Percentiles rank a stretch among this genome's conserved stretches.
phyloP scores from a whole-genome alignment of 2,113 vertebrate genomes.

The Nannobrachium achirus region DNA sequence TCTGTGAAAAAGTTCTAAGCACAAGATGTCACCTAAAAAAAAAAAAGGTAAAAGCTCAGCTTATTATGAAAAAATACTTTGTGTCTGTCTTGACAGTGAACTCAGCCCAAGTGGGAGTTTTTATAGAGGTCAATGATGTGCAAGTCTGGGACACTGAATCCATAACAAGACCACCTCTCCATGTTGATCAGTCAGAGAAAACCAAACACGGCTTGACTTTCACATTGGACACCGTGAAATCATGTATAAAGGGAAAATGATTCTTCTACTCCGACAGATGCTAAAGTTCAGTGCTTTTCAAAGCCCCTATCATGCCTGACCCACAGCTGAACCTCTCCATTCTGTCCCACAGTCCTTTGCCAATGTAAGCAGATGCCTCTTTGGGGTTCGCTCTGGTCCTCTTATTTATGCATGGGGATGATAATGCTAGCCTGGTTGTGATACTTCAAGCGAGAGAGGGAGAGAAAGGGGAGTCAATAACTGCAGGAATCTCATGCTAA shows the following conservation, averaged over 20 bases:
- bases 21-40: not conserved
- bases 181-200: slow-evolving; percentile 62
- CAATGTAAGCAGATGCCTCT: slow-evolving; percentile 73
- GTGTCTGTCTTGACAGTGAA: slow-evolving; percentile 1
- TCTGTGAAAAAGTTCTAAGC: not conserved
- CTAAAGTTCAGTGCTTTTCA: slow-evolving; percentile 40
- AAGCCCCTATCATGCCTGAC: slow-evolving; percentile 62
- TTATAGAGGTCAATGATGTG: slow-evolving; percentile 21
- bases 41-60: not conserved
- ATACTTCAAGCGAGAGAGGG: slow-evolving; percentile 47
- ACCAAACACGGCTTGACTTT: slow-evolving; percentile 39
- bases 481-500: slow-evolving; percentile 52
- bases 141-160: slow-evolving; percentile 22
- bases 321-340: slow-evolving; percentile 63
- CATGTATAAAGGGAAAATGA: slow-evolving; percentile 14
- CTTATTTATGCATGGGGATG: slow-evolving; percentile 63
- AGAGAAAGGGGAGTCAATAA: slow-evolving; percentile 42
- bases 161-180: slow-evolving; percentile 31
- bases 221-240: slow-evolving; percentile 53
- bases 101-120: slow-evolving; percentile 13
- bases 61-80: slow-evolving; percentile 13
- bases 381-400: slow-evolving; percentile 46
- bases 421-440: slow-evolving; percentile 59
- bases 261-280: slow-evolving; percentile 30
- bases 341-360: slow-evolving; percentile 49